phyloP scores from a whole-genome alignment of 2,113 vertebrate species.

The Pelvicachromis taeniatus region DNA sequence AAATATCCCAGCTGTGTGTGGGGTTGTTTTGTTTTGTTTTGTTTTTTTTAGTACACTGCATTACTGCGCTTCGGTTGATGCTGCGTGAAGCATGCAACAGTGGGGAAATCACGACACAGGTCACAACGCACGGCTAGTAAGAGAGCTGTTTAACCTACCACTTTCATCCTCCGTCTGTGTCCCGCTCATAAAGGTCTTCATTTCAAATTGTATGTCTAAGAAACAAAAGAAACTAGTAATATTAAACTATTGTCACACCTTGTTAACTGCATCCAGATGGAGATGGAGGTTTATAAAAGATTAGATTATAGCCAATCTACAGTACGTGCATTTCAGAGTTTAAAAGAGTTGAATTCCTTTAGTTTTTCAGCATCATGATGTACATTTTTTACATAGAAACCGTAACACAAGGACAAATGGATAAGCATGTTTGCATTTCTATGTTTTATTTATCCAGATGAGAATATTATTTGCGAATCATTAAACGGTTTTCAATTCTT shows the following conservation, averaged over 20 bases:
- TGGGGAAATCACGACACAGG: conserved; percentile 7
- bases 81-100: conserved; percentile 48
- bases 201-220: conserved; percentile 38
- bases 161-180: conserved; percentile 25
- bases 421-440: conserved; percentile 86
- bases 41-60: conserved; percentile 26
- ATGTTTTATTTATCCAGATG: conserved; percentile 84
- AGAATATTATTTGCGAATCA: conserved; percentile 85
- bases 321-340: conserved; percentile 25
- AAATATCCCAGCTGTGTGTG: conserved; percentile 44
- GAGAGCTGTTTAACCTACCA: conserved; percentile 26
- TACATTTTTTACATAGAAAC: conserved; percentile 80
- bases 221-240: too few species aligned
- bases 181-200: conserved; percentile 15
- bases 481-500: conserved; percentile 86
- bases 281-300: too few species aligned
- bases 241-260: too few species aligned
- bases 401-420: conserved; percentile 69
- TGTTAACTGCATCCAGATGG: too few species aligned
- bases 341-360: conserved; percentile 39
- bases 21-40: not conserved
- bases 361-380: conserved; percentile 70
- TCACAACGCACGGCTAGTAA: conserved; percentile 19
- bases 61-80: conserved; percentile 15
- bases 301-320: too few species aligned